Conservation (phyloP, 2,797 vertebrate genomes). For the Pangasius krempfi region DNA sequence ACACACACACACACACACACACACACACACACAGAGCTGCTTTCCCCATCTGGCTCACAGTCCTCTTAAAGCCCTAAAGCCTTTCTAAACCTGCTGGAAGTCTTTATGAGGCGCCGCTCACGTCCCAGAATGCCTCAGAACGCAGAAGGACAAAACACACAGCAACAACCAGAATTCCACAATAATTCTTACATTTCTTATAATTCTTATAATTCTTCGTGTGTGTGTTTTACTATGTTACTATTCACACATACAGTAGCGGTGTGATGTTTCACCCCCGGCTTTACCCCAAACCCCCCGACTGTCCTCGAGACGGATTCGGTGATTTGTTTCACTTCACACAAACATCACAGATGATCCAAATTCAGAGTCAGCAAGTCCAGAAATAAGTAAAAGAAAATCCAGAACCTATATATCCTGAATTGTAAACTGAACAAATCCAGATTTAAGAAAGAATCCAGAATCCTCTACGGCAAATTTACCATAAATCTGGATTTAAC, state of each 20-base stretch:
- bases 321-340: neutral
- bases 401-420: neutral
- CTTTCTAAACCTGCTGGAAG: conserved; percentile 45
- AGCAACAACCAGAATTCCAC: neutral
- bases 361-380: neutral
- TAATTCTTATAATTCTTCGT: no score
- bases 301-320: neutral
- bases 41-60: conserved; percentile 60
- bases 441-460: neutral
- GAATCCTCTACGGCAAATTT: neutral
- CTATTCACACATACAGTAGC: neutral
- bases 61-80: conserved; percentile 50
- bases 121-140: neutral
- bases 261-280: neutral
- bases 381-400: neutral
- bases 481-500: neutral
- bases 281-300: neutral
- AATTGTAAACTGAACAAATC: neutral
- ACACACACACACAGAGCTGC: neutral
- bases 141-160: neutral
- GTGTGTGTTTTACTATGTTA: neutral
- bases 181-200: neutral
- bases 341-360: neutral
- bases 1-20: neutral
- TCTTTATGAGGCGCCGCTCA: conserved; percentile 47